phyloP scores from a whole-genome alignment of 2,888 invertebrate species.

The Drosophila anomelani region DNA sequence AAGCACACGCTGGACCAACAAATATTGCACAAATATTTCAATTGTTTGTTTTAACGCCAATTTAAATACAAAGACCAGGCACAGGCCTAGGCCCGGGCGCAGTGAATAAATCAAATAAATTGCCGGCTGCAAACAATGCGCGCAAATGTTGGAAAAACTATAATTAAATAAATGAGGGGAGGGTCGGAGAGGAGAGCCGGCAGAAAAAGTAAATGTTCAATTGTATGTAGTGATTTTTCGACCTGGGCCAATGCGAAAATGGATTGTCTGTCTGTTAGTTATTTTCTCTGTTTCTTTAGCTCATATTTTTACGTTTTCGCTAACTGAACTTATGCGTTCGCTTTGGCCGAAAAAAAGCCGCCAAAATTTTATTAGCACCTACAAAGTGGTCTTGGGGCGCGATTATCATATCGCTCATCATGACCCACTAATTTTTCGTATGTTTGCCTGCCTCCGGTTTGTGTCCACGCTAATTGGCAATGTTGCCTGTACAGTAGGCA shows the following conservation, averaged over 20 bases:
- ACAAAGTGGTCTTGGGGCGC: constrained; percentile 35
- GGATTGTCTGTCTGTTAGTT: constrained; percentile 17
- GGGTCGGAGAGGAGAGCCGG: background rate
- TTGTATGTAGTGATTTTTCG: constrained; percentile 22
- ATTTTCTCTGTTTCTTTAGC: constrained; percentile 30
- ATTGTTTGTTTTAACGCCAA: constrained; percentile 59
- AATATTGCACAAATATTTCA: constrained; percentile 30
- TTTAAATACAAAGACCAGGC: constrained; percentile 32
- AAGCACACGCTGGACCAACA: constrained; percentile 10
- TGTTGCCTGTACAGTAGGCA: constrained; percentile 15
- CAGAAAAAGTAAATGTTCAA: constrained; percentile 27
- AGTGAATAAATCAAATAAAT: constrained; percentile 45
- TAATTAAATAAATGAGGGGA: constrained; percentile 51
- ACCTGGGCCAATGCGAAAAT: constrained; percentile 54
- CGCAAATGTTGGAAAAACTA: constrained; percentile 48
- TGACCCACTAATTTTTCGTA: constrained; percentile 64
- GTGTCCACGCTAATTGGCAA: constrained; percentile 61
- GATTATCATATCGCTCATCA: constrained; percentile 50
- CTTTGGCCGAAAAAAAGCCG: constrained; percentile 20
- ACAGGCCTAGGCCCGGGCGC: constrained; percentile 1
- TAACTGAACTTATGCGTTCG: constrained; percentile 50
- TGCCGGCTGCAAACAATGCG: constrained; percentile 27
- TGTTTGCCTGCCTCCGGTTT: constrained; percentile 51
- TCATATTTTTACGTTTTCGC: constrained; percentile 55
- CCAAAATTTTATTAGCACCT: constrained; percentile 64